Percentiles rank a stretch among this genome's conserved stretches.
Conservation (phyloP, 2,113 vertebrate genomes). For the Macaca nemestrina region DNA sequence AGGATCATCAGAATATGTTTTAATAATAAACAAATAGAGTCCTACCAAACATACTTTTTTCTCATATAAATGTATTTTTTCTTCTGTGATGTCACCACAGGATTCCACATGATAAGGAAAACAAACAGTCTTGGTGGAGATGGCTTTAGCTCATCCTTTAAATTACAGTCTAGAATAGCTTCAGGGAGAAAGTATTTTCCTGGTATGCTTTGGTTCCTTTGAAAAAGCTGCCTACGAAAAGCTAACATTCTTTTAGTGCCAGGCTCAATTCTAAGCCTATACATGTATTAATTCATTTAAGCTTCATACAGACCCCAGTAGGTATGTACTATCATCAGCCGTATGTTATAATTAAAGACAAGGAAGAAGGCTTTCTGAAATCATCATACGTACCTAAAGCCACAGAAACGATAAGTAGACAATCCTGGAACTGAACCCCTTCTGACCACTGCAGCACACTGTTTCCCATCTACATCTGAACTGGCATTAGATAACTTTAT, state of each 20-base stretch:
- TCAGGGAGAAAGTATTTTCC: neutral
- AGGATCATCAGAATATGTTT: slow-evolving; percentile 35
- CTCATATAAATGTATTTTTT: slow-evolving; percentile 49
- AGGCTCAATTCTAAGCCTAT: neutral
- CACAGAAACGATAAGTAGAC: neutral
- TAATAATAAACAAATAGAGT: slow-evolving; percentile 53
- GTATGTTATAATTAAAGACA: slow-evolving; percentile 20
- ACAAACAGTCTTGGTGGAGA: slow-evolving; percentile 18
- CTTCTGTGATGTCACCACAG: slow-evolving; percentile 45
- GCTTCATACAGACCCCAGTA: neutral
- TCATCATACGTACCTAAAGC: neutral
- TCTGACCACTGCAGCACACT: neutral
- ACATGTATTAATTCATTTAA: slow-evolving; percentile 26
- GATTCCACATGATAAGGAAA: slow-evolving; percentile 38
- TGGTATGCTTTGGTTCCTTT: slow-evolving; percentile 8
- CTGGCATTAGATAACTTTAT: neutral
- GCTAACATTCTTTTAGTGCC: neutral
- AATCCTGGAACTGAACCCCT: neutral
- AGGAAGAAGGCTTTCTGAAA: neutral
- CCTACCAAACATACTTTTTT: slow-evolving; percentile 56
- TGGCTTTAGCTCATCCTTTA: slow-evolving; percentile 17
- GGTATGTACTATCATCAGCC: neutral
- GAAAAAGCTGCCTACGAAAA: slow-evolving; percentile 28
- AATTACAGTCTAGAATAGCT: slow-evolving; percentile 51
- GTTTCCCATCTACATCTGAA: slow-evolving; percentile 7